phyloP scores from a whole-genome alignment of 2,888 invertebrate genomes.

The Eumacrocentrus americanus region DNA sequence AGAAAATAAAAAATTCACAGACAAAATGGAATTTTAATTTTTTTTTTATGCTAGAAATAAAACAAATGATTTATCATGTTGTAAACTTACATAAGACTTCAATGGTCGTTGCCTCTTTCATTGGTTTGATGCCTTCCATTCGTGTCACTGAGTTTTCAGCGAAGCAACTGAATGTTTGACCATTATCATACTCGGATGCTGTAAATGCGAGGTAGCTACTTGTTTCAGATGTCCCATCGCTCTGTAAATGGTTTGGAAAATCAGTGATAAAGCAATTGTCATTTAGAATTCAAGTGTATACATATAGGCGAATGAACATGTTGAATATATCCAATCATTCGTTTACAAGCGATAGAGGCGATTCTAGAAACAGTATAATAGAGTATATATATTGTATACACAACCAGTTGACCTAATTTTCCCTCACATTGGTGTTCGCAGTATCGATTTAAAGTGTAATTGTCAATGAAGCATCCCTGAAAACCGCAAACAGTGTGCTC shows the following conservation, averaged over 20 bases:
- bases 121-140: slow-evolving; percentile 75
- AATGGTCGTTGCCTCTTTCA: slow-evolving; percentile 73
- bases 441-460: slow-evolving; percentile 28
- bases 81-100: slow-evolving; percentile 86
- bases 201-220: slow-evolving; percentile 79
- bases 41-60: background rate
- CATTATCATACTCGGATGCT: slow-evolving; percentile 82
- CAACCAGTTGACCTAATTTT: slow-evolving; percentile 4
- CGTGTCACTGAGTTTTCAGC: slow-evolving; percentile 82
- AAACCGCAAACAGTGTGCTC: slow-evolving; percentile 24
- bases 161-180: slow-evolving; percentile 77
- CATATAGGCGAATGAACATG: background rate
- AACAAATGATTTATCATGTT: background rate
- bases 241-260: too few relatives aligned
- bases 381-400: background rate
- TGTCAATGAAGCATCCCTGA: slow-evolving; percentile 23
- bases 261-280: too few relatives aligned
- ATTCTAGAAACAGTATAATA: background rate
- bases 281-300: too few relatives aligned
- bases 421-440: slow-evolving; percentile 17
- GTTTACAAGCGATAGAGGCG: background rate
- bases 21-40: background rate
- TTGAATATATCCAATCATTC: background rate
- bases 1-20: too few relatives aligned
- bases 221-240: slow-evolving; percentile 82